These are phyloP conservation scores for Ophioninae sp. DNA, from an alignment of 2,888 invertebrate species.

Conservation along the genomic window DNA sequence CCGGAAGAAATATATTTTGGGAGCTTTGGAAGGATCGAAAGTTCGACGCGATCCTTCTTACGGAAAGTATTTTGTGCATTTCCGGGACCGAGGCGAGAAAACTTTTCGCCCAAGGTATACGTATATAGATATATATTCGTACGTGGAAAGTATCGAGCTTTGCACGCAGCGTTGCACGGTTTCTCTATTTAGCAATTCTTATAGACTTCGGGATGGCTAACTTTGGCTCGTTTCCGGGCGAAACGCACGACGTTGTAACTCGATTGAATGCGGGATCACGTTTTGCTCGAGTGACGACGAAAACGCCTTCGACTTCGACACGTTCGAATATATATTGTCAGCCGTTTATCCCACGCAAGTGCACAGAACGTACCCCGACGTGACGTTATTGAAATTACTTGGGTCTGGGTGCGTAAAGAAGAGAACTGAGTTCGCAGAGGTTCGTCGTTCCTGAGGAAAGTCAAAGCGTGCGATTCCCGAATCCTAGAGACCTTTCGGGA, in stretches of 20 bases:
- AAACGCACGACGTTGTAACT: conserved; percentile 20
- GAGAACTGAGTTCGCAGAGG: too few relatives aligned
- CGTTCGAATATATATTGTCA: conserved; percentile 36
- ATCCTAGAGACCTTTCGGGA: too few relatives aligned
- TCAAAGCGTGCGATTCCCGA: too few relatives aligned
- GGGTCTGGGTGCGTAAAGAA: not conserved
- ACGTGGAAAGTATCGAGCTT: not conserved
- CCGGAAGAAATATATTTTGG: too few relatives aligned
- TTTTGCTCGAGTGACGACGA: conserved; percentile 23
- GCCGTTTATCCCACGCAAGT: conserved; percentile 21
- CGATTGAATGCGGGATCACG: conserved; percentile 45
- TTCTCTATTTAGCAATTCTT: conserved; percentile 40
- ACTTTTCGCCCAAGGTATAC: conserved; percentile 23
- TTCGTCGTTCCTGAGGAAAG: too few relatives aligned
- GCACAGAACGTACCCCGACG: not conserved
- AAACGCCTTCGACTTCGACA: conserved; percentile 32
- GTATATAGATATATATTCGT: not conserved
- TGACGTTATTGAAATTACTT: conserved; percentile 27
- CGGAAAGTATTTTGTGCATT: conserved; percentile 11
- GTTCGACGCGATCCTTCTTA: conserved; percentile 6
- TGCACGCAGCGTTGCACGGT: not conserved
- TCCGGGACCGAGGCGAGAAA: not conserved
- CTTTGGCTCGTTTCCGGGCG: conserved; percentile 29
- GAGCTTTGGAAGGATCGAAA: too few relatives aligned
- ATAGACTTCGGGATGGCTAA: conserved; percentile 8